phyloP scores from a whole-genome alignment of 2,888 invertebrate species.

The Metallyticus violacea region DNA sequence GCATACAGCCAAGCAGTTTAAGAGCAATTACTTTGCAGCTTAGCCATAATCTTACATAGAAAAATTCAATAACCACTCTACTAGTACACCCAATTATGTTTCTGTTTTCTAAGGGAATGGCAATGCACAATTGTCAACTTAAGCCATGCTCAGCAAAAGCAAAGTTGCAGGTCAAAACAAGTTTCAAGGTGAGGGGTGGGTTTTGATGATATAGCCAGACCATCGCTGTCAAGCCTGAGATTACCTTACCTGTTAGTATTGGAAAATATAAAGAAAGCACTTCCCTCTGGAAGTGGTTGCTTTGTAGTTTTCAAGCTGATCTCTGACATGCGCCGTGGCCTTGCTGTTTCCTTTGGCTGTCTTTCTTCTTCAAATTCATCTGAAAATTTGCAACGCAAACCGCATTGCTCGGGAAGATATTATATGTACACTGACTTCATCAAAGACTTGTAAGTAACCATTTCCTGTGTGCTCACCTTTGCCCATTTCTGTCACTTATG shows the following conservation, averaged over 20 bases:
- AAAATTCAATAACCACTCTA: neutral
- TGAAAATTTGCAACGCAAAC: slow-evolving; percentile 30
- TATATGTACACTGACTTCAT: neutral
- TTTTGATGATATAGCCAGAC: neutral
- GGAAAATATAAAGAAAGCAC: slow-evolving; percentile 91
- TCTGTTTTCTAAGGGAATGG: neutral
- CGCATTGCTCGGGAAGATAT: slow-evolving; percentile 5
- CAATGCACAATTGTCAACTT: neutral
- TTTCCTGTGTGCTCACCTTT: neutral
- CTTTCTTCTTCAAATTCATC: slow-evolving; percentile 51
- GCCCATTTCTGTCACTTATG: neutral
- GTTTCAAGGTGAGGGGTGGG: neutral
- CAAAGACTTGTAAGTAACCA: neutral
- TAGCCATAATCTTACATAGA: neutral
- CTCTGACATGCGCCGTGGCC: slow-evolving; percentile 84
- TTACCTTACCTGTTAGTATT: slow-evolving; percentile 84
- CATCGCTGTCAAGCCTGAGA: slow-evolving; percentile 6
- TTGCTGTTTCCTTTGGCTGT: slow-evolving; percentile 58
- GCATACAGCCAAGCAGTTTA: neutral
- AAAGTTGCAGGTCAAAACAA: neutral
- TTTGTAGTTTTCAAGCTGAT: slow-evolving; percentile 78
- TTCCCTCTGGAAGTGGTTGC: slow-evolving; percentile 88
- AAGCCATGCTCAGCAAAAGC: neutral
- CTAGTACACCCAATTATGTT: neutral
- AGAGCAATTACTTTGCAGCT: neutral